A percentile compares a stretch with the other conserved stretches of the same genome.
Evolutionary conservation across 2,797 vertebrate species (phyloP).

Genomic region (Menidia menidia): DNA sequence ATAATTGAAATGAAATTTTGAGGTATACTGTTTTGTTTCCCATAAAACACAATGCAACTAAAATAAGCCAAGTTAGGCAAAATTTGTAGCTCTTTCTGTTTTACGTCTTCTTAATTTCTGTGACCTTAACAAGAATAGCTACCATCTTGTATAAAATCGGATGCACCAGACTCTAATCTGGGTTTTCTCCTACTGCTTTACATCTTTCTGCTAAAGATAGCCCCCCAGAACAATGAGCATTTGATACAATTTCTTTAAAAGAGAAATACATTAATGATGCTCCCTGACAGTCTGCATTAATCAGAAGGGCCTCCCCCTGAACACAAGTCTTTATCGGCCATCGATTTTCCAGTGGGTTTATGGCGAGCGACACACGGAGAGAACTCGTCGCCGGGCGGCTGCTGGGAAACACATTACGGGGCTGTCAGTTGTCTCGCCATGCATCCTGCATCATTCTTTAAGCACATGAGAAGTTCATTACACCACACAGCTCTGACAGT

Average conservation of each 20-base stretch:
- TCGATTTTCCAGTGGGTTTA: slow-evolving; percentile 88
- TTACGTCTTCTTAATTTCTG: slow-evolving; percentile 21
- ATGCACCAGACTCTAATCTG: slow-evolving; percentile 25
- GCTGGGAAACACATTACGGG: slow-evolving; percentile 88
- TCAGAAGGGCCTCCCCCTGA: slow-evolving; percentile 84
- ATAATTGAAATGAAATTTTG: not conserved
- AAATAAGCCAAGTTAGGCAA: not conserved
- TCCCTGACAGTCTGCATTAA: slow-evolving; percentile 84
- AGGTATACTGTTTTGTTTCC: not conserved
- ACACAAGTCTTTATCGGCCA: slow-evolving; percentile 88
- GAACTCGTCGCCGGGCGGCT: slow-evolving; percentile 78
- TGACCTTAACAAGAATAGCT: slow-evolving; percentile 46
- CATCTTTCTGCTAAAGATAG: slow-evolving; percentile 50
- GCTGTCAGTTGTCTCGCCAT: slow-evolving; percentile 88
- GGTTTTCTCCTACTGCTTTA: slow-evolving; percentile 14
- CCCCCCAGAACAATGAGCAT: slow-evolving; percentile 71
- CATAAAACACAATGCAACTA: not conserved
- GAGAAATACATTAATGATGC: slow-evolving; percentile 79
- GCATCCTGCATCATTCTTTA: slow-evolving; percentile 89
- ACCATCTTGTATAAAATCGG: slow-evolving; percentile 37
- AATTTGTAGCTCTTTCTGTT: slow-evolving; percentile 10
- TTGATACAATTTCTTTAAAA: slow-evolving; percentile 75
- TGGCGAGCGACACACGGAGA: slow-evolving; percentile 83
- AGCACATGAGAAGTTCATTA: slow-evolving; percentile 94
- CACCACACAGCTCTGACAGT: slow-evolving; percentile 82